Percentiles rank a stretch among this genome's conserved stretches.
These are phyloP conservation scores for Machimus rusticus DNA, from an alignment of 2,888 invertebrate species.

Conservation along the genomic window DNA sequence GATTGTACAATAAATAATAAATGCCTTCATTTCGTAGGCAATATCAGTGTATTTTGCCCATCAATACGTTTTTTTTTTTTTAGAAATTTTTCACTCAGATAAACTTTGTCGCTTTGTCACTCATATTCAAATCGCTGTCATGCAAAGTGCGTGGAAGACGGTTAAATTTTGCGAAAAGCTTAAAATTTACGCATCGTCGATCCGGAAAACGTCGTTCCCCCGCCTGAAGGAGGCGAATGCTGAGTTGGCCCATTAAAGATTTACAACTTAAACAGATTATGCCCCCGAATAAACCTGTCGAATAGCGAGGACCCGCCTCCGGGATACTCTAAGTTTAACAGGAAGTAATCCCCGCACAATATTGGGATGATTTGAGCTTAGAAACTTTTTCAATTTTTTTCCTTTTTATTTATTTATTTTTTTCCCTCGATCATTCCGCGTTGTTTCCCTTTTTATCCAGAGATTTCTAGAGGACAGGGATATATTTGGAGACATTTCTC, in stretches of 20 bases:
- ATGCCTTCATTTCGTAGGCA: not conserved
- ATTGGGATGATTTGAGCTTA: slow-evolving; percentile 40
- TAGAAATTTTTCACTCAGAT: not conserved
- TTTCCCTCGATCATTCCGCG: slow-evolving; percentile 5
- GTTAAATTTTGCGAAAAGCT: slow-evolving; percentile 24
- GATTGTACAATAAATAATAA: not conserved
- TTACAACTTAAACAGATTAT: slow-evolving; percentile 40
- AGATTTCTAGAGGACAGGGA: not conserved
- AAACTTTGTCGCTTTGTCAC: slow-evolving; percentile 19
- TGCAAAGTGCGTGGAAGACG: not conserved
- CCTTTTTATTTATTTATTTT: not conserved
- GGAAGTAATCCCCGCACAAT: slow-evolving; percentile 33
- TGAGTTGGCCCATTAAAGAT: slow-evolving; percentile 40
- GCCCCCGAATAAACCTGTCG: slow-evolving; percentile 16
- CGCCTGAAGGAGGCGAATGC: not conserved
- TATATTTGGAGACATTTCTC: not conserved
- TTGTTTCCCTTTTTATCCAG: not conserved
- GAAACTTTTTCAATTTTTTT: slow-evolving; percentile 40
- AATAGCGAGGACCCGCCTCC: not conserved
- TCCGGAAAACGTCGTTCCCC: not conserved
- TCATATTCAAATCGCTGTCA: slow-evolving; percentile 15
- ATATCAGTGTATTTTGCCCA: not conserved
- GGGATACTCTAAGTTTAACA: slow-evolving; percentile 19
- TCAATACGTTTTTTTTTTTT: not conserved
- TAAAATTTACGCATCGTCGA: slow-evolving; percentile 20